Conservation (phyloP, 2,888 invertebrate species). For the Drosophila siamana region DNA sequence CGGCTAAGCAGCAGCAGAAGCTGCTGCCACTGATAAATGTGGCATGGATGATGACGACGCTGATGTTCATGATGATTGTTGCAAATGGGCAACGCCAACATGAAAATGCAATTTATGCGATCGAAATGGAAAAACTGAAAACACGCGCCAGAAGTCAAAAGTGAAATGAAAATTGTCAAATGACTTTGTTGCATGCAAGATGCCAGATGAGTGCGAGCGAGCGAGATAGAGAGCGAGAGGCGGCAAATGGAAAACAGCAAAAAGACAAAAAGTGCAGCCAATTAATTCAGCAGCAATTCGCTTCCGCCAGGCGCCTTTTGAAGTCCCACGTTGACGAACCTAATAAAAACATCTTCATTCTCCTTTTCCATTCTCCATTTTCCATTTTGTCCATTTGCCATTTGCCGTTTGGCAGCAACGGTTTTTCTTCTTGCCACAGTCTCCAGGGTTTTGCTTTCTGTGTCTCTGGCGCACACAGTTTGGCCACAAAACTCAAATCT, state of each 20-base stretch:
- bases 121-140: slow-evolving; percentile 33
- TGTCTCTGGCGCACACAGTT: slow-evolving; percentile 14
- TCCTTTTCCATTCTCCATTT: slow-evolving; percentile 2
- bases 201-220: neutral
- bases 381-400: neutral
- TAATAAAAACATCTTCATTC: slow-evolving; percentile 50
- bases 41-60: slow-evolving; percentile 32
- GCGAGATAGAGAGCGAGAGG: neutral
- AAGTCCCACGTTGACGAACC: slow-evolving; percentile 32
- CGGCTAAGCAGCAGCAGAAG: slow-evolving; percentile 31
- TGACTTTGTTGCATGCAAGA: slow-evolving; percentile 67
- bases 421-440: neutral
- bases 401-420: slow-evolving; percentile 21
- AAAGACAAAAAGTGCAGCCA: slow-evolving; percentile 38
- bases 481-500: slow-evolving; percentile 36
- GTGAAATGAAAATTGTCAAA: slow-evolving; percentile 62
- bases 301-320: slow-evolving; percentile 56
- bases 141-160: slow-evolving; percentile 26
- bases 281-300: slow-evolving; percentile 49
- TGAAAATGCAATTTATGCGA: slow-evolving; percentile 60
- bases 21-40: slow-evolving; percentile 38
- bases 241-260: slow-evolving; percentile 2
- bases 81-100: slow-evolving; percentile 52
- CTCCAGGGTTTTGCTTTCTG: slow-evolving; percentile 3
- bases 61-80: slow-evolving; percentile 26